Evolutionary conservation across 2,797 vertebrate species (phyloP), one percentile per base, ranked within the genome.

Genomic region (Tiaroga cobitis): DNA sequence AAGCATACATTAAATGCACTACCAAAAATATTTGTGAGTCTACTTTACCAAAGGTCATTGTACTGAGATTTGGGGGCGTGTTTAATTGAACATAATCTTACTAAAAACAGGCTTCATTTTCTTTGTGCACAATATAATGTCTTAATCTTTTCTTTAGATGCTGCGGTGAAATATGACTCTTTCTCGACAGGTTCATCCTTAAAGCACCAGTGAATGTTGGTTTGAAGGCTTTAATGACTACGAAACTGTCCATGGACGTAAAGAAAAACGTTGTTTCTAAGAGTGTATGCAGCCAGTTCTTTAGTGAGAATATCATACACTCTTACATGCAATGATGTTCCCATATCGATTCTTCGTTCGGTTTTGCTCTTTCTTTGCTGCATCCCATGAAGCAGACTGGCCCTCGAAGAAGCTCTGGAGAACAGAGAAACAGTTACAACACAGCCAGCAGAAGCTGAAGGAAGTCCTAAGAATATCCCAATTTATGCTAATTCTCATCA

Each of bases 291-390:
- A 78, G 54, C 8, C 61, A 34, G 61, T 68, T 80, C 34, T 49
- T 9, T n/a, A 49, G 78, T 37, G 41, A 69, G 18, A 59, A 26
- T 34, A 61, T 43, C 37, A 67, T 24, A 98, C 95, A 97, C 97
- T 99, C 98, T 99, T 96, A 99, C 98, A 99, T 93, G 98, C 98
- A 92, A 99, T 99, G 90, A 99, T 99, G 94, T 99, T 99, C 90
- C 98, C 98, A 82, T 99, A 99, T 93, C 98, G 97, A 92, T 99
- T 99, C 96, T 99, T 99, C 92, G 98, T 98, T 92, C 98, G 97
- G 90, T 99, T 99, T 95, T 99, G 97, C 91, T 99, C 98, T 94
- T 99, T 99, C 94, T 99, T 99, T 92, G 98, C 98, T 90, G 99
- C 97, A 89, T 99, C 98, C 98, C 98, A 99, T 89, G 98, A 98